Conservation (phyloP, 2,113 vertebrate genomes). For the Nannospalax galili region DNA sequence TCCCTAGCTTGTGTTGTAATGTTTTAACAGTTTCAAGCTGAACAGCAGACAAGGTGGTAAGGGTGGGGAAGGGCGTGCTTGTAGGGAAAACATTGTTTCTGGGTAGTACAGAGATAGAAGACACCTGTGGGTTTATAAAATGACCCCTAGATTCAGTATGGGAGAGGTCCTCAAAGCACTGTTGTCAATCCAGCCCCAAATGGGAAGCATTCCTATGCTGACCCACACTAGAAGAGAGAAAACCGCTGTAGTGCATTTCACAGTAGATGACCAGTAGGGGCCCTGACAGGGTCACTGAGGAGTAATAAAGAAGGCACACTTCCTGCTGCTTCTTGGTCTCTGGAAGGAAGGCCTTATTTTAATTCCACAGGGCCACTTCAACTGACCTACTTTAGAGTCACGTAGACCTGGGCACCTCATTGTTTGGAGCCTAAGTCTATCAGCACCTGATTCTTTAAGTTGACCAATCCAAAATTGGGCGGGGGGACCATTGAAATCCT, state of each 20-base stretch:
- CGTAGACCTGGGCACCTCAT: no score
- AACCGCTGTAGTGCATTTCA: neutral
- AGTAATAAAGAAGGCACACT: no score
- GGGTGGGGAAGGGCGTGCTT: neutral
- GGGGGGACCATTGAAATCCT: no score
- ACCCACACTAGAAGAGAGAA: neutral
- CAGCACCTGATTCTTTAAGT: no score
- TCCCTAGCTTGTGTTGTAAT: neutral
- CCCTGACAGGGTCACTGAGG: no score
- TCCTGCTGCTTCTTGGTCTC: no score
- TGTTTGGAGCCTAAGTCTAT: no score
- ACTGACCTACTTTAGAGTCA: no score
- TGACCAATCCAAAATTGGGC: no score
- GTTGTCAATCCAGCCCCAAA: neutral
- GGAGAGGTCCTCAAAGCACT: neutral
- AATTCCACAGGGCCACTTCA: no score
- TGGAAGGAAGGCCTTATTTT: no score
- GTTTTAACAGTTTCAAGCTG: neutral
- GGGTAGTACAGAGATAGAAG: neutral
- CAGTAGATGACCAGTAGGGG: neutral
- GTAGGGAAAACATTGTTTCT: conserved; percentile 14
- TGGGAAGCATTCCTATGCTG: neutral
- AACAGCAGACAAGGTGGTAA: neutral
- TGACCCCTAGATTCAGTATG: neutral
- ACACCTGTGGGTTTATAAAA: neutral